Evolutionary conservation across 2,113 vertebrate genomes (phyloP).

Genomic region (Piaya cayana): DNA sequence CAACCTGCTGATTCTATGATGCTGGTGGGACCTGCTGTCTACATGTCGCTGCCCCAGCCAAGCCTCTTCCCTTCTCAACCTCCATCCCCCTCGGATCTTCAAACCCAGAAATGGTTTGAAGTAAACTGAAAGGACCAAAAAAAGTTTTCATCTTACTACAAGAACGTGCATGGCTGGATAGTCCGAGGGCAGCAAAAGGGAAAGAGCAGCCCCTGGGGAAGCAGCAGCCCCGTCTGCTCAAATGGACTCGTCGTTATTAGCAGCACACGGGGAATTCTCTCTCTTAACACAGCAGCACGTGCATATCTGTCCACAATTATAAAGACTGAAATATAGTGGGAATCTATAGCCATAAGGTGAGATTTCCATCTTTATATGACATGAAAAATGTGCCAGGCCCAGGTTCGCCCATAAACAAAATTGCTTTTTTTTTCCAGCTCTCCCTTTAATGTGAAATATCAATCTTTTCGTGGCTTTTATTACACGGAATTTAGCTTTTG

Average conservation of each 20-base stretch:
- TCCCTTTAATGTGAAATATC: constrained; percentile 76
- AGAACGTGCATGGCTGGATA: background rate
- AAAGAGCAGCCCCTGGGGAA: background rate
- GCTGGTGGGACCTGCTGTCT: too few relatives aligned
- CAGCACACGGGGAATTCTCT: background rate
- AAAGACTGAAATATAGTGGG: constrained; percentile 62
- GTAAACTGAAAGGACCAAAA: background rate
- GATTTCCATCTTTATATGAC: constrained; percentile 79
- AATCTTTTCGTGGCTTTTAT: constrained; percentile 77
- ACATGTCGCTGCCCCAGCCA: background rate
- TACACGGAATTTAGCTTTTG: constrained; percentile 74
- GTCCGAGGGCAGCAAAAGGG: background rate
- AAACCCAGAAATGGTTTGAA: background rate
- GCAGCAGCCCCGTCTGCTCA: background rate
- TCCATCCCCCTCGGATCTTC: background rate
- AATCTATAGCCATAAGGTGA: constrained; percentile 72
- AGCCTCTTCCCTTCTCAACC: too few relatives aligned
- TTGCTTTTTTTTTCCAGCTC: constrained; percentile 75
- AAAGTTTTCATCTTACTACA: background rate
- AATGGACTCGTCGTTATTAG: background rate
- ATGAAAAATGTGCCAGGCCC: constrained; percentile 75
- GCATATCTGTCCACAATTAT: constrained; percentile 62
- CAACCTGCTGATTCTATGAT: too few relatives aligned
- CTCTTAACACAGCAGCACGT: constrained; percentile 6
- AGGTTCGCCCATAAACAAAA: constrained; percentile 78